A percentile compares a stretch with the other conserved stretches of the same genome.
Conservation (phyloP, 2,888 invertebrate species). For the Drosophila cognata region DNA sequence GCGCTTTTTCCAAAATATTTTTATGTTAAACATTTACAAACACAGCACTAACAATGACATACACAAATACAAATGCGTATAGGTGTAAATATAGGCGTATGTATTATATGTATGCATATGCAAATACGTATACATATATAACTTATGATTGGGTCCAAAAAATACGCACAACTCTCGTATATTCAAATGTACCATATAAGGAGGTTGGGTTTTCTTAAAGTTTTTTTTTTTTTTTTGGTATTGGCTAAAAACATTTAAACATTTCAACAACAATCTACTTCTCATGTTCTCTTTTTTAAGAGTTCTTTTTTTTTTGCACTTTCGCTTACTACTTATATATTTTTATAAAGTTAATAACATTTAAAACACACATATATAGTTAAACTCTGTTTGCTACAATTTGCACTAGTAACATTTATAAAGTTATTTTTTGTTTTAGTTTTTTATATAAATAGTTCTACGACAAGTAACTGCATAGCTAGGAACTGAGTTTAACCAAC, state of each 20-base stretch:
- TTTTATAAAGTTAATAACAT: conserved; percentile 66
- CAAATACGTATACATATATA: conserved; percentile 31
- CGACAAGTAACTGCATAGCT: conserved; percentile 27
- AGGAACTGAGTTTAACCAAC: conserved; percentile 11
- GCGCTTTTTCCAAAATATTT: conserved; percentile 32
- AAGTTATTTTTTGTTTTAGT: conserved; percentile 51
- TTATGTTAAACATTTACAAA: conserved; percentile 63
- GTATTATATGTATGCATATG: conserved; percentile 25
- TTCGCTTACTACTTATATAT: conserved; percentile 49
- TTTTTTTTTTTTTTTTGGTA: conserved; percentile 16
- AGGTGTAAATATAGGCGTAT: conserved; percentile 36
- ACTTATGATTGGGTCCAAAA: conserved; percentile 54
- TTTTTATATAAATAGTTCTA: conserved; percentile 43
- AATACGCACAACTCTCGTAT: conserved; percentile 42
- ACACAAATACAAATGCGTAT: conserved; percentile 59
- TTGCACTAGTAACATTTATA: conserved; percentile 75
- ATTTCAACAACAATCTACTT: conserved; percentile 78
- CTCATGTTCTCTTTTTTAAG: conserved; percentile 18
- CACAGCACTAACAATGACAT: conserved; percentile 72
- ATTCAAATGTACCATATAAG: conserved; percentile 29
- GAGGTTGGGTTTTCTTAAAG: conserved; percentile 21
- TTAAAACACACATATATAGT: conserved; percentile 74
- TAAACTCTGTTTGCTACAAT: conserved; percentile 69
- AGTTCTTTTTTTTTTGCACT: conserved; percentile 26
- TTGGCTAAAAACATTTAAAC: conserved; percentile 77